phyloP scores from a whole-genome alignment of 2,888 invertebrate genomes.

The Entomobrya multifasciata region DNA sequence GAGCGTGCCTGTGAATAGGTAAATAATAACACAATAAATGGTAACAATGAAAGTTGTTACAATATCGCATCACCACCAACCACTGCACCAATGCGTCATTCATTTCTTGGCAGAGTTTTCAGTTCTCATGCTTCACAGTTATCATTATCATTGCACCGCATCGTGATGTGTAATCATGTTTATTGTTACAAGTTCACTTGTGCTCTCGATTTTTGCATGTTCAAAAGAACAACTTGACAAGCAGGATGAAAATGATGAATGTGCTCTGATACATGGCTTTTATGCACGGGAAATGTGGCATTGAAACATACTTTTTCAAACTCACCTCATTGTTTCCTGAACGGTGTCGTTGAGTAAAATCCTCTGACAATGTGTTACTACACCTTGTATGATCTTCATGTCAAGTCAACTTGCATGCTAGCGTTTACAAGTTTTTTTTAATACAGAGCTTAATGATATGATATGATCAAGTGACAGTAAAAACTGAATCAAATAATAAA shows the following conservation, averaged over 20 bases:
- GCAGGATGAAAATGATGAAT: background rate
- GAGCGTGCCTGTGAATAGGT: constrained; percentile 97
- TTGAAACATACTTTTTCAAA: constrained; percentile 66
- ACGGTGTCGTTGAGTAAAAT: too few relatives aligned
- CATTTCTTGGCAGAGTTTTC: background rate
- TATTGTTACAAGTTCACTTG: constrained; percentile 37
- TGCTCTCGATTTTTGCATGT: constrained; percentile 68
- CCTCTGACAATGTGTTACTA: too few relatives aligned
- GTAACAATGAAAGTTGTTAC: too few relatives aligned
- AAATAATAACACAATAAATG: constrained; percentile 74
- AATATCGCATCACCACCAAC: too few relatives aligned
- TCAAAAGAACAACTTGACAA: background rate
- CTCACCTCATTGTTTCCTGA: constrained; percentile 63
- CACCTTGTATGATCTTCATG: too few relatives aligned
- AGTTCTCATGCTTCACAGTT: background rate
- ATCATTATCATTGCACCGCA: background rate
- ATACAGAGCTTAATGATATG: background rate
- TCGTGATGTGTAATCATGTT: background rate
- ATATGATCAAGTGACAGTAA: constrained; percentile 17
- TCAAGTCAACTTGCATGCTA: too few relatives aligned
- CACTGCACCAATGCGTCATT: too few relatives aligned
- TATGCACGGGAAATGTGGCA: constrained; percentile 67
- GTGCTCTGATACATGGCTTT: too few relatives aligned
- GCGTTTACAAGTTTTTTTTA: too few relatives aligned
- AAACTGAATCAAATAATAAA: background rate